Percentiles rank a stretch among this genome's conserved stretches.
phyloP scores from a whole-genome alignment of 64 coral and sea anemone species.

The Trachythela sp. region DNA sequence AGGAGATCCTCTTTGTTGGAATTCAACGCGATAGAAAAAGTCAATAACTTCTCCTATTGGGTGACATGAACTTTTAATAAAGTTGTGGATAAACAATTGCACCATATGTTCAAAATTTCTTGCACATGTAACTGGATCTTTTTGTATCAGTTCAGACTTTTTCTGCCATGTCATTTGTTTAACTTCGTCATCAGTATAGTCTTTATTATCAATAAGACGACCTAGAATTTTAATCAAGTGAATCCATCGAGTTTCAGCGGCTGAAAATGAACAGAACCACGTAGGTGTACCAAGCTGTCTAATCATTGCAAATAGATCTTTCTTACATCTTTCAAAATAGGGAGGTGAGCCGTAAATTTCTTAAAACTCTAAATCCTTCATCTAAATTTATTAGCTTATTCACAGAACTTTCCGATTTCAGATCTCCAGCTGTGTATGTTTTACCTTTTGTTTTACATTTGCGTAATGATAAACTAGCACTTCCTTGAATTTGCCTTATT shows the following conservation, averaged over 20 bases:
- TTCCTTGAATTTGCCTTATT: too few species aligned
- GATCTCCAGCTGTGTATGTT: too few species aligned
- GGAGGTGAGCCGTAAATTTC: background rate
- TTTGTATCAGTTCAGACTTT: too few species aligned
- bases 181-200: background rate
- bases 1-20: background rate
- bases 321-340: background rate
- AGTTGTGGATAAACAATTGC: background rate
- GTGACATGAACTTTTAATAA: background rate
- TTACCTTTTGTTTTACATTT: too few species aligned
- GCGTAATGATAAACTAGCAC: too few species aligned
- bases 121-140: background rate
- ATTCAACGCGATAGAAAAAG: background rate
- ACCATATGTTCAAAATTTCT: background rate
- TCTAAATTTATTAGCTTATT: too few species aligned
- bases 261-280: conserved; percentile 1
- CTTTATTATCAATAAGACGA: background rate
- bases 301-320: conserved; percentile 2
- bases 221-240: background rate
- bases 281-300: background rate
- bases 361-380: too few species aligned
- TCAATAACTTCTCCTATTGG: background rate
- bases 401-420: too few species aligned
- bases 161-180: background rate
- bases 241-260: background rate